Percentiles rank a stretch among this genome's conserved stretches.
Conservation (phyloP, 2,797 vertebrate species). For the Diglossa cyanea region DNA sequence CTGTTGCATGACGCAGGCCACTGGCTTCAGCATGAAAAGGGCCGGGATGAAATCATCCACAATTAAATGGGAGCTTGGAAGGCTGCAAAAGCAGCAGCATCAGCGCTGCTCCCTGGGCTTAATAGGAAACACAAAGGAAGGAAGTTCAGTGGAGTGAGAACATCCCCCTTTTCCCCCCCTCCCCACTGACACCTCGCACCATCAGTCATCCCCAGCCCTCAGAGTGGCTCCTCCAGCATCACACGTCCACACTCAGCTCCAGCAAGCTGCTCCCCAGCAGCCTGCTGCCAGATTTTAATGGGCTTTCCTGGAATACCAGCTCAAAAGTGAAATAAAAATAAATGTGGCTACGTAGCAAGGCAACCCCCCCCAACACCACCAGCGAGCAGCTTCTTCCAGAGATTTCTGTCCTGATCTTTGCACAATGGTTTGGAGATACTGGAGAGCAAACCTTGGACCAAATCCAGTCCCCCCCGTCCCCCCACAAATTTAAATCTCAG, state of each 20-base stretch:
- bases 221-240: neutral
- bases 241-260: neutral
- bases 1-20: constrained; percentile 72
- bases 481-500: neutral
- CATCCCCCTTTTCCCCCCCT: constrained; percentile 41
- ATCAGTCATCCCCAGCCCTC: neutral
- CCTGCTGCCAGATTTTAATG: constrained; percentile 29
- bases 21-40: constrained; percentile 69
- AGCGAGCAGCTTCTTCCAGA: neutral
- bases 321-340: constrained; percentile 12
- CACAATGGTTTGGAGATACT: rapidly evolving
- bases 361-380: neutral
- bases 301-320: constrained; percentile 53
- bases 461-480: neutral
- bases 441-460: neutral
- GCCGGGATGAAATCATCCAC: constrained; percentile 73
- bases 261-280: neutral
- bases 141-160: constrained; percentile 3
- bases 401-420: neutral
- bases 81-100: constrained; percentile 43
- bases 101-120: constrained; percentile 34
- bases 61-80: constrained; percentile 64
- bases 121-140: constrained; percentile 68
- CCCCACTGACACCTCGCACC: neutral
- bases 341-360: neutral